Evolutionary conservation across 2,888 invertebrate genomes (phyloP).

Genomic region (Caenorhabditis sulstoni): DNA sequence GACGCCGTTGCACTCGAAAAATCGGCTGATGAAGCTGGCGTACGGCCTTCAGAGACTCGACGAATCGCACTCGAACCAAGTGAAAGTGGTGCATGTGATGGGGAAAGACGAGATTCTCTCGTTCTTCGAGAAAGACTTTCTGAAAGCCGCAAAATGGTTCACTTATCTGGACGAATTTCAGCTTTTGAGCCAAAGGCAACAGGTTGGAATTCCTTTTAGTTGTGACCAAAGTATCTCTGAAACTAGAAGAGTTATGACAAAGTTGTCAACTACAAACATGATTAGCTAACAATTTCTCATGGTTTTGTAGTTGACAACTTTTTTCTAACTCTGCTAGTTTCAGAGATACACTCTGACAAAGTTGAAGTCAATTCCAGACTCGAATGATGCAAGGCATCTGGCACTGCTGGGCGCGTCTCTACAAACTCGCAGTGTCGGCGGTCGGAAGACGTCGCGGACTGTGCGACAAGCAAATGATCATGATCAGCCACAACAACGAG

Average conservation of each 20-base stretch:
- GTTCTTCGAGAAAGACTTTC: conserved; percentile 45
- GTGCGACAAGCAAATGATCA: conserved; percentile 33
- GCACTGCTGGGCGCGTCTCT: conserved; percentile 44
- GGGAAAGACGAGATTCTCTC: conserved; percentile 26
- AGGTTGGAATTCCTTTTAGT: too few relatives aligned
- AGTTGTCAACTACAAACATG: too few relatives aligned
- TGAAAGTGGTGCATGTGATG: conserved; percentile 28
- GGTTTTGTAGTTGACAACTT: too few relatives aligned
- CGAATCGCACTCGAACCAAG: conserved; percentile 12
- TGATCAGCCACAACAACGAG: conserved; percentile 34
- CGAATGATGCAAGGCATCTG: conserved; percentile 41
- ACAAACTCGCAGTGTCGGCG: conserved; percentile 26
- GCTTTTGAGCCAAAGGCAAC: conserved; percentile 11
- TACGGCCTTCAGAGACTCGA: conserved; percentile 28
- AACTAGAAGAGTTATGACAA: too few relatives aligned
- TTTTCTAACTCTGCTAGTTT: too few relatives aligned
- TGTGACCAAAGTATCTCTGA: too few relatives aligned
- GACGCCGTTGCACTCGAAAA: conserved; percentile 26
- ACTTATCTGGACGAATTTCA: conserved; percentile 54
- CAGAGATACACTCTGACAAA: too few relatives aligned
- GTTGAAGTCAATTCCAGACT: conserved; percentile 14
- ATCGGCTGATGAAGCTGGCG: conserved; percentile 31
- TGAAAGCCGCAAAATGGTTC: conserved; percentile 51
- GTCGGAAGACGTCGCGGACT: conserved; percentile 34
- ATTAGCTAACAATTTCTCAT: too few relatives aligned